Evolutionary conservation across 2,113 vertebrate species (phyloP).

Genomic region (Nestor notabilis): DNA sequence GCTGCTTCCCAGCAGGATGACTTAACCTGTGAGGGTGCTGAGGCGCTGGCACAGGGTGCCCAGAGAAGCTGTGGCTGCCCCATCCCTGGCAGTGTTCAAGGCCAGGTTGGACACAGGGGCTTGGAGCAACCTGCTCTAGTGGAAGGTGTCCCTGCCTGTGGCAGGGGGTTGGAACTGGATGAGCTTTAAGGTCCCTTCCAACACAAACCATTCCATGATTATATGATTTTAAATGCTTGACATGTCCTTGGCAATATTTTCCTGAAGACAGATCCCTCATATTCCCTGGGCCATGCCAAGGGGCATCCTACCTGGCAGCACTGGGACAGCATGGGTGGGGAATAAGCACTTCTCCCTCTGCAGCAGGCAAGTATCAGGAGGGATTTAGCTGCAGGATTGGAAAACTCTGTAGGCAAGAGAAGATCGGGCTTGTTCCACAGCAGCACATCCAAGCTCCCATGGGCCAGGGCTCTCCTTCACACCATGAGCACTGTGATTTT

Average conservation of each 20-base stretch:
- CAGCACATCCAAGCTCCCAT: not conserved
- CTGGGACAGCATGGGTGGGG: not conserved
- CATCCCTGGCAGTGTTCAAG: not conserved
- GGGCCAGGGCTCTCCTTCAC: not conserved
- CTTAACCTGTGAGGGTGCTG: not conserved
- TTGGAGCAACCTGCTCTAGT: not conserved
- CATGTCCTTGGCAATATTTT: not conserved
- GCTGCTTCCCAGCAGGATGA: not conserved
- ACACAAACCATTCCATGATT: not conserved
- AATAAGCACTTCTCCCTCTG: not conserved
- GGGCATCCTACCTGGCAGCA: not conserved
- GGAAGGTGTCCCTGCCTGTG: not conserved
- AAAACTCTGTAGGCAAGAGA: not conserved
- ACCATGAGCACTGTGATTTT: rapidly evolving
- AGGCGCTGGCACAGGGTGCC: not conserved
- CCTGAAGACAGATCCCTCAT: not conserved
- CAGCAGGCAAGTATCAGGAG: not conserved
- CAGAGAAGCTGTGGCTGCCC: not conserved
- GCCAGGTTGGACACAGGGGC: not conserved
- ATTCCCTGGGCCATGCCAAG: rapidly evolving
- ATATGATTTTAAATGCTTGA: not conserved
- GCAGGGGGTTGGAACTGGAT: not conserved
- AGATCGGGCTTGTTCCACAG: not conserved
- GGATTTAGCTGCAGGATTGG: not conserved
- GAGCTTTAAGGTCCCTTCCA: not conserved